A percentile compares a stretch with the other conserved stretches of the same genome.
These are phyloP conservation scores for Thymelicus lineola DNA, from an alignment of 2,888 invertebrate species.

Conservation along the genomic window DNA sequence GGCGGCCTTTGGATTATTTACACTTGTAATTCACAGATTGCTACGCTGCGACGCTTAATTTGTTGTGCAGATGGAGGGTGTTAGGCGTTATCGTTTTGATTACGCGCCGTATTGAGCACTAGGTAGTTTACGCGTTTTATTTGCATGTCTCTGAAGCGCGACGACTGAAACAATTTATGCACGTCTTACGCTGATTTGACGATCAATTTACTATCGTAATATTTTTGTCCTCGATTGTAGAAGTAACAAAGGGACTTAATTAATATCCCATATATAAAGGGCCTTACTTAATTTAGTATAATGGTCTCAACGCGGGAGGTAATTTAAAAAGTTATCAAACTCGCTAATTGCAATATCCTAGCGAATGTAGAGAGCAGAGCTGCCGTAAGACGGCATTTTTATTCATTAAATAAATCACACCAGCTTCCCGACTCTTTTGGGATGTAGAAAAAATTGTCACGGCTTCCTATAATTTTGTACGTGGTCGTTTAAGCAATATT, in stretches of 20 bases:
- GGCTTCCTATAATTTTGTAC: slow-evolving; percentile 82
- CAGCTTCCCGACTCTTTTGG: slow-evolving; percentile 63
- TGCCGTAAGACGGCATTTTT: slow-evolving; percentile 70
- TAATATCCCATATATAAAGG: slow-evolving; percentile 38
- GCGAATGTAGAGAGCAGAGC: slow-evolving; percentile 56
- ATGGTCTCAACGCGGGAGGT: slow-evolving; percentile 50
- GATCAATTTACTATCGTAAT: slow-evolving; percentile 15
- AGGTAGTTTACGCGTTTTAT: slow-evolving; percentile 48
- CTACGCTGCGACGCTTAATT: slow-evolving; percentile 68
- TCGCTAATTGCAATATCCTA: slow-evolving; percentile 76
- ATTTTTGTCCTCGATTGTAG: slow-evolving; percentile 6
- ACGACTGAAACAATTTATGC: slow-evolving; percentile 30
- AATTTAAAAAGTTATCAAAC: slow-evolving; percentile 69
- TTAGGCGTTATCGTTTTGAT: slow-evolving; percentile 63
- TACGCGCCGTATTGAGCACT: slow-evolving; percentile 54
- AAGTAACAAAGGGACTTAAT: slow-evolving; percentile 42
- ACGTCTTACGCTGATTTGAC: slow-evolving; percentile 16
- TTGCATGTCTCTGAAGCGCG: slow-evolving; percentile 26
- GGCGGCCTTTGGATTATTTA: slow-evolving; percentile 83
- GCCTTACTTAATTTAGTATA: slow-evolving; percentile 46
- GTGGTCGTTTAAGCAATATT: slow-evolving; percentile 75
- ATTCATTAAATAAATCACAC: slow-evolving; percentile 83
- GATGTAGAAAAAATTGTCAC: slow-evolving; percentile 82
- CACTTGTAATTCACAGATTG: slow-evolving; percentile 83
- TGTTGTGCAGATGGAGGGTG: slow-evolving; percentile 63